Evolutionary conservation across 2,113 vertebrate genomes (phyloP).

Genomic region (Phalacrocorax aristotelis): DNA sequence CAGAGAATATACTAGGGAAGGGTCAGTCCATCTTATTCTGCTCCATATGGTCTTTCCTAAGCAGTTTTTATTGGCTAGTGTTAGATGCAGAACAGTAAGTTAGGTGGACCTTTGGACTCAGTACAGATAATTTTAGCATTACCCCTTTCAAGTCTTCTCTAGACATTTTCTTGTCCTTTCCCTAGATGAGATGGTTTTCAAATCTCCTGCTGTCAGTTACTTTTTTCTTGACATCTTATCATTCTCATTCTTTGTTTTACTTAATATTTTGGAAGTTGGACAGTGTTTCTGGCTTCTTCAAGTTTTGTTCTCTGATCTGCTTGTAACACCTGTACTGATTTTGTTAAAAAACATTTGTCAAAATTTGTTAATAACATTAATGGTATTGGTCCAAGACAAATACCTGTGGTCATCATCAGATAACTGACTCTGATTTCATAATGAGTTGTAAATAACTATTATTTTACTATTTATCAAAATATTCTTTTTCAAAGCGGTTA

Average conservation of each 20-base stretch:
- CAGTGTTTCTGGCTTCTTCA: not conserved
- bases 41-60: not conserved
- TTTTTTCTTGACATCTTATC: not conserved
- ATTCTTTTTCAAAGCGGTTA: not conserved
- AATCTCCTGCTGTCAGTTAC: accelerated
- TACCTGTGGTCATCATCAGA: not conserved
- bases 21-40: not conserved
- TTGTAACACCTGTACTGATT: not conserved
- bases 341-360: not conserved
- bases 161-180: not conserved
- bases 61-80: not conserved
- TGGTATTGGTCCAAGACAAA: not conserved
- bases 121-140: not conserved
- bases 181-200: not conserved
- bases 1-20: not conserved
- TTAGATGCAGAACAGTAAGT: not conserved
- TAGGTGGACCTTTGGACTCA: not conserved
- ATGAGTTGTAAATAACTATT: not conserved
- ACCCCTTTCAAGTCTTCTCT: not conserved
- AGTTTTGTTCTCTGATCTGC: not conserved
- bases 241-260: not conserved
- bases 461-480: not conserved
- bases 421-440: not conserved
- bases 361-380: not conserved
- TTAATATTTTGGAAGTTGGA: not conserved